Conservation (phyloP, 2,888 invertebrate genomes). For the Gnatocerus cornutus region DNA sequence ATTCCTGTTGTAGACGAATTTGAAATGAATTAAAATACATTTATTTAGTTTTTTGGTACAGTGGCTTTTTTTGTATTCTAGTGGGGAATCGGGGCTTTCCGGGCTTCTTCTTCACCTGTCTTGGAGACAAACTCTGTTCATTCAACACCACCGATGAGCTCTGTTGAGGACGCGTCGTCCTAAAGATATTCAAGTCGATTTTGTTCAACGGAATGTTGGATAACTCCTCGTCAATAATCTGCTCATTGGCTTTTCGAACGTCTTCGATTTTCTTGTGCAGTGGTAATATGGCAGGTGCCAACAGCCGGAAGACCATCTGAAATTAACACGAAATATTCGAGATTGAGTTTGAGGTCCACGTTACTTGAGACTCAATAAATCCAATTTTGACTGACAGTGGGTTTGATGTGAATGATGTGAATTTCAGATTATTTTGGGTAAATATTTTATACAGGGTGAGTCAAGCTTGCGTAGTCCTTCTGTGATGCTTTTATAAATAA, state of each 20-base stretch:
- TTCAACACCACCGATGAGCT: conserved; percentile 13
- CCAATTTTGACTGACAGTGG: no score
- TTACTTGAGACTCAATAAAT: no score
- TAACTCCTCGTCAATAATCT: conserved; percentile 52
- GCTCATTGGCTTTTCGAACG: conserved; percentile 52
- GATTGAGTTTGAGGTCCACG: no score
- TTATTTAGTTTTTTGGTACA: conserved; percentile 24
- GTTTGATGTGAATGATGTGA: no score
- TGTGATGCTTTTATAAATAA: no score
- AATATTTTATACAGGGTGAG: no score
- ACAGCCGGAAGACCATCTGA: conserved; percentile 59
- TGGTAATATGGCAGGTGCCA: conserved; percentile 58
- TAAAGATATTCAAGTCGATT: conserved; percentile 57
- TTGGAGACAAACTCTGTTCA: conserved; percentile 29
- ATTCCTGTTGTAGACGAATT: not conserved
- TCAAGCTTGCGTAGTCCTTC: no score
- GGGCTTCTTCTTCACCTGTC: conserved; percentile 45
- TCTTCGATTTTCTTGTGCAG: conserved; percentile 58
- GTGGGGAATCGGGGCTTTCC: conserved; percentile 28
- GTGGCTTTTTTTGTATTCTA: conserved; percentile 17
- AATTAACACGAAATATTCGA: not conserved
- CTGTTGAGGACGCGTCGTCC: conserved; percentile 38
- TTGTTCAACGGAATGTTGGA: conserved; percentile 55
- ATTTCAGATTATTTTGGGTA: no score
- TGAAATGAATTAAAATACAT: not conserved